These are phyloP conservation scores for Brienomyrus longianalis DNA, from an alignment of 2,113 vertebrate genomes.

Conservation along the genomic window DNA sequence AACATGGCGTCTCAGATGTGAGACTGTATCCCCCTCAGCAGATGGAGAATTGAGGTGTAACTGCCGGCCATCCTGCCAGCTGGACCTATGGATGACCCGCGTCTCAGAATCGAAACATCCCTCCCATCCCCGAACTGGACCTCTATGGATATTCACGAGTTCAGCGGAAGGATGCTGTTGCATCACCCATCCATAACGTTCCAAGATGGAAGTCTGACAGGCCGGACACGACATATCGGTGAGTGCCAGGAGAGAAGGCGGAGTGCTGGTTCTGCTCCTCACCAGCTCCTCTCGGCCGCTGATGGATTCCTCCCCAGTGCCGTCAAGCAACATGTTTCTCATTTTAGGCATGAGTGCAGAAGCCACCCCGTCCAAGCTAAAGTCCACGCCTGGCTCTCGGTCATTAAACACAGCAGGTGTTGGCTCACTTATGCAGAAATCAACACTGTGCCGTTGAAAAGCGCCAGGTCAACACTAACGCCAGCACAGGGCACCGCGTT, in stretches of 20 bases:
- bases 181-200: neutral
- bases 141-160: neutral
- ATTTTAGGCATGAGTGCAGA: conserved; percentile 8
- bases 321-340: conserved; percentile 3
- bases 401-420: neutral
- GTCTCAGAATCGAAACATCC: neutral
- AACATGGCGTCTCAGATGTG: neutral
- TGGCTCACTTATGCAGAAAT: conserved; percentile 9
- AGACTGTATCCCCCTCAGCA: neutral
- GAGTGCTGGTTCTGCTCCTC: neutral
- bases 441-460: neutral
- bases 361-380: neutral
- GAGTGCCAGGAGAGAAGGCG: neutral
- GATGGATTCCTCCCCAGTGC: neutral
- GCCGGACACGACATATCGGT: neutral
- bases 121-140: neutral
- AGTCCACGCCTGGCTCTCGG: neutral
- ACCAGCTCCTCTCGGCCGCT: neutral
- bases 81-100: neutral
- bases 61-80: neutral
- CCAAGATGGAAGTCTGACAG: neutral
- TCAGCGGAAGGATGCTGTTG: neutral
- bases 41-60: neutral
- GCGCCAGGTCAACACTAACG: neutral
- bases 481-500: neutral